phyloP scores from a whole-genome alignment of 2,113 vertebrate genomes.

The Cephalophus harveyi region DNA sequence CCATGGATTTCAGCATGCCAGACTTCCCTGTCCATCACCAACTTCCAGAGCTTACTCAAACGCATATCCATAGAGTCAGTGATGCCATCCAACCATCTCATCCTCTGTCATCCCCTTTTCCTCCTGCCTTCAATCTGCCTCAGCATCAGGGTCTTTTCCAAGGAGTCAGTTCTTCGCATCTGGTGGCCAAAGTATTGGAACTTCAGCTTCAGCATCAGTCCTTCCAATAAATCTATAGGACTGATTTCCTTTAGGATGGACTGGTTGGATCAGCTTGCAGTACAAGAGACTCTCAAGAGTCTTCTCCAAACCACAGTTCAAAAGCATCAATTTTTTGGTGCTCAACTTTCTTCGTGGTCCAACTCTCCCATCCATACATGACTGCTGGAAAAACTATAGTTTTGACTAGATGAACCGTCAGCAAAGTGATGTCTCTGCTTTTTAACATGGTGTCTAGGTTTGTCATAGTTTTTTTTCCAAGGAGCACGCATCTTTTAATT shows the following conservation, averaged over 20 bases:
- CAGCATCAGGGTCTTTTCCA: not conserved
- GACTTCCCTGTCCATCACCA: not conserved
- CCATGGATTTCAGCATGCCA: not conserved
- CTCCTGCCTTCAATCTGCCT: not conserved
- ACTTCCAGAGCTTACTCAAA: not conserved
- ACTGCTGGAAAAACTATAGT: not conserved
- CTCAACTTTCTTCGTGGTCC: not conserved
- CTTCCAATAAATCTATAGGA: not conserved
- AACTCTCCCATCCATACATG: not conserved
- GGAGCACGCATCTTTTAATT: not conserved
- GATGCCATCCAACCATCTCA: not conserved
- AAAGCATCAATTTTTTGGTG: not conserved
- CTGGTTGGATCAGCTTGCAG: not conserved
- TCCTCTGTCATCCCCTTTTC: not conserved
- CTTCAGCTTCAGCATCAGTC: not conserved
- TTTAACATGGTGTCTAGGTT: not conserved
- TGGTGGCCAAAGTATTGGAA: not conserved
- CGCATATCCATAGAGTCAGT: not conserved
- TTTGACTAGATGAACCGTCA: not conserved
- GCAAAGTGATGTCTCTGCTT: not conserved
- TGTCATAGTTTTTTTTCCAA: not conserved
- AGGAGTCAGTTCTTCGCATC: not conserved
- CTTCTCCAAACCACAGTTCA: not conserved
- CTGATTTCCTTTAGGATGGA: not conserved
- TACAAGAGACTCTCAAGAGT: not conserved